These are phyloP conservation scores for Manacus vitellinus DNA, from an alignment of 2,113 vertebrate genomes.

Conservation along the genomic window DNA sequence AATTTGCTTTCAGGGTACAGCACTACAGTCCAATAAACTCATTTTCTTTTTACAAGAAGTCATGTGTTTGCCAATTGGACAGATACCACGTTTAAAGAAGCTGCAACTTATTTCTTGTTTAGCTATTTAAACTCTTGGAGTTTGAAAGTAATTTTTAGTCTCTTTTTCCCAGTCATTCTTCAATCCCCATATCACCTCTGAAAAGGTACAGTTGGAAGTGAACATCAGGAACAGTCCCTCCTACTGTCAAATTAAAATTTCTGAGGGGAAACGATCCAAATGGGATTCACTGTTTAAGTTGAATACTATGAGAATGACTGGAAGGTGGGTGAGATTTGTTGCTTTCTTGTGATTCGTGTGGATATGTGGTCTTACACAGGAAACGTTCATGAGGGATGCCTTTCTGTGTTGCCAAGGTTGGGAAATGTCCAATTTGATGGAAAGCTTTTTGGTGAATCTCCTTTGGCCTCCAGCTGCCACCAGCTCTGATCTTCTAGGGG, in stretches of 20 bases:
- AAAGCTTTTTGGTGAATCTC: neutral
- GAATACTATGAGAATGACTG: neutral
- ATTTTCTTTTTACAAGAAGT: neutral
- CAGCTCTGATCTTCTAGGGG: neutral
- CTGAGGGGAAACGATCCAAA: neutral
- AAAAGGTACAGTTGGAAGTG: neutral
- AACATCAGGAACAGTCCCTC: neutral
- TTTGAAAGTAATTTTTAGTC: neutral
- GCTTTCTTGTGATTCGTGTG: neutral
- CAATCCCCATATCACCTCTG: neutral
- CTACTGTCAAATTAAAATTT: neutral
- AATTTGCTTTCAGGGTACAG: neutral
- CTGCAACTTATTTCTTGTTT: neutral
- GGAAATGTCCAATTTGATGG: rapidly evolving
- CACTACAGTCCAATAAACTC: neutral
- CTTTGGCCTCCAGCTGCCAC: neutral
- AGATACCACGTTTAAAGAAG: neutral
- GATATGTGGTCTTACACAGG: neutral
- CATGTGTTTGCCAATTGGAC: neutral
- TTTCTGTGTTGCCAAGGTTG: neutral
- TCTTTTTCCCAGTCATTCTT: neutral
- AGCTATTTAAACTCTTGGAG: neutral
- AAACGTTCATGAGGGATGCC: rapidly evolving
- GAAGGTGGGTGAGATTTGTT: neutral
- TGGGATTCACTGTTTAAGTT: neutral